Base-by-base conservation (phyloP, 2,113 vertebrate genomes). In the Pipra filicauda region DNA sequence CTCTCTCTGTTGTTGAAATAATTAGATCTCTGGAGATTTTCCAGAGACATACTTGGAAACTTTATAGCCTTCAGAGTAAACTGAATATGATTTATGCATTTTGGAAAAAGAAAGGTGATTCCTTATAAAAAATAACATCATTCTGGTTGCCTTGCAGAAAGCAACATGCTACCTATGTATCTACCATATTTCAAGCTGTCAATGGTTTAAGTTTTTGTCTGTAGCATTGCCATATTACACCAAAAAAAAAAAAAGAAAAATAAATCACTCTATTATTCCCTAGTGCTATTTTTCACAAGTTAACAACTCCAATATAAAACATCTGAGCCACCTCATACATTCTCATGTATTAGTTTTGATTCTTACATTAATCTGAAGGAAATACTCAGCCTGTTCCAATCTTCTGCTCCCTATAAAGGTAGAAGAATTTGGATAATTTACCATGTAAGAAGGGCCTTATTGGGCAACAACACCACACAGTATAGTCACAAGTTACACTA, bases 1-100 rank as follows among this genome's bases (percentile, higher is more conserved):
- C 46, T 92, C 65, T 85, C 84, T 88, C 73, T 92, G 37, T 92
- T 55, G 21, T 91, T 87, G 72, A 64, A 81, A 84, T 96, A 97
- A 96, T 96, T 94, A 91, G 62, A 78, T 97, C 79, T 95, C 81
- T 5, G 15, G 91, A 95, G 86, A 19, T 81, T 93, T 94, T 93
- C 77, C 89, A 57, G 19, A 57, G 85, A 55, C 15, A 4, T 92
- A 62, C 51, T 93, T 86, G 52, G 57, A 92, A 94, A 96, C 69
- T 7, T 52, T 92, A 81, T 8, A 31, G 43, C 48, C 78, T 61
- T 94, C 73, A 89, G 80, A 94, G 43, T 54, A 71, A 89, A 58
- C 66, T 15, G 26, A 85, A 54, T 82, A 39, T 46, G 64, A 95
- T 92, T 95, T 52, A 94, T 82, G n/a, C 23, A 66, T 81, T 91